phyloP scores from a whole-genome alignment of 2,113 vertebrate species.

The Furnarius figulus region DNA sequence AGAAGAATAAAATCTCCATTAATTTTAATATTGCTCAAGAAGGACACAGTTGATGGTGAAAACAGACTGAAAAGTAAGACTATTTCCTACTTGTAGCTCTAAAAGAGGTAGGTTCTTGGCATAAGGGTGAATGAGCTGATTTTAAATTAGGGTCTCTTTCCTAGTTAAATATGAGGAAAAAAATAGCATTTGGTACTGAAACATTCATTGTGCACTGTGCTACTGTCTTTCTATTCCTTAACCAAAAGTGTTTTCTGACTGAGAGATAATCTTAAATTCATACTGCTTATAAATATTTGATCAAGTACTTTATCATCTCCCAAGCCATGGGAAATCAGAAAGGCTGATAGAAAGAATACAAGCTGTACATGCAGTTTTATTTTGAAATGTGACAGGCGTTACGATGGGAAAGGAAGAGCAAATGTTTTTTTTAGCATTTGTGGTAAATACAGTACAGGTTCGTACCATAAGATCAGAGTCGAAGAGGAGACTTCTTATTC shows the following conservation, averaged over 20 bases:
- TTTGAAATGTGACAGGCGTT: not conserved
- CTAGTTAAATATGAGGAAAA: not conserved
- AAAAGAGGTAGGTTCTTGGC: not conserved
- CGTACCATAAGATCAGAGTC: not conserved
- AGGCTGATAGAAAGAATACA: not conserved
- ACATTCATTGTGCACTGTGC: not conserved
- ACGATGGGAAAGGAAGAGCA: not conserved
- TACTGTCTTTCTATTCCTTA: not conserved
- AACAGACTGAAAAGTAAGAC: not conserved
- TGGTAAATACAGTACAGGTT: not conserved
- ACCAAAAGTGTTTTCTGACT: not conserved
- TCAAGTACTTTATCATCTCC: not conserved
- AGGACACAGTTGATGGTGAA: not conserved
- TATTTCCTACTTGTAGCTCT: not conserved
- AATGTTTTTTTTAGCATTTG: not conserved
- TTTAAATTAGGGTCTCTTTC: not conserved
- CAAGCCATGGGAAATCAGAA: not conserved
- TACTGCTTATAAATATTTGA: slow-evolving; percentile 9
- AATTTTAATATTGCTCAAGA: not conserved
- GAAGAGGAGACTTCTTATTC: not conserved
- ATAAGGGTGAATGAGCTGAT: not conserved
- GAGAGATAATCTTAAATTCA: not conserved
- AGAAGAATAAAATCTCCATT: not conserved
- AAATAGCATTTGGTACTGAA: not conserved
- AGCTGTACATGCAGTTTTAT: not conserved